Conservation (phyloP, 64 coral and sea anemone genomes). For the Dendronephthya gigantea region DNA sequence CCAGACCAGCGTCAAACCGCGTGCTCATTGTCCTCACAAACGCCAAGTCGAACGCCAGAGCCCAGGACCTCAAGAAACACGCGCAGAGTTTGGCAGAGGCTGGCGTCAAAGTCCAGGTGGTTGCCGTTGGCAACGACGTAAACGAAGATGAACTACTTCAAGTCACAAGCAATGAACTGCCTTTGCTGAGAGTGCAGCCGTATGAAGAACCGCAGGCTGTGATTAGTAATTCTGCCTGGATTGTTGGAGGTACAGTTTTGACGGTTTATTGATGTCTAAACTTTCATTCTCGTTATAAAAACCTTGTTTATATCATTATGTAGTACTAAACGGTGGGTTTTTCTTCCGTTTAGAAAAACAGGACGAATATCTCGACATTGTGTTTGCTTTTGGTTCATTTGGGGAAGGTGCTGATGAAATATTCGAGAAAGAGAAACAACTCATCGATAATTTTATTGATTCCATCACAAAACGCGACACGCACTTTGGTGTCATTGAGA, state of each 20-base stretch:
- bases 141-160: constrained; percentile 1
- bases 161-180: background rate
- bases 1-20: background rate
- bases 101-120: constrained; percentile 9
- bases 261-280: too few species aligned
- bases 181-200: background rate
- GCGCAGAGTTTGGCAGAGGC: background rate
- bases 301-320: background rate
- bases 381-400: background rate
- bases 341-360: background rate
- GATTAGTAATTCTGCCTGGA: background rate
- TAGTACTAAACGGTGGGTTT: too few species aligned
- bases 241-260: background rate
- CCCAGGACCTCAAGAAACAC: constrained; percentile 4
- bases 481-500: constrained; percentile 5
- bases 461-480: background rate
- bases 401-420: background rate
- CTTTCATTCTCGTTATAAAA: too few species aligned
- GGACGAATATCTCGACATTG: background rate
- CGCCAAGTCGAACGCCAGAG: background rate
- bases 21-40: background rate
- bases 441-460: background rate
- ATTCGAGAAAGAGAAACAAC: background rate
- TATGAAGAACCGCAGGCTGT: constrained; percentile 11
- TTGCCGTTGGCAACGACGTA: background rate